Evolutionary conservation across 2,888 invertebrate genomes (phyloP).

Genomic region (Xanthostigma xanthostigma): DNA sequence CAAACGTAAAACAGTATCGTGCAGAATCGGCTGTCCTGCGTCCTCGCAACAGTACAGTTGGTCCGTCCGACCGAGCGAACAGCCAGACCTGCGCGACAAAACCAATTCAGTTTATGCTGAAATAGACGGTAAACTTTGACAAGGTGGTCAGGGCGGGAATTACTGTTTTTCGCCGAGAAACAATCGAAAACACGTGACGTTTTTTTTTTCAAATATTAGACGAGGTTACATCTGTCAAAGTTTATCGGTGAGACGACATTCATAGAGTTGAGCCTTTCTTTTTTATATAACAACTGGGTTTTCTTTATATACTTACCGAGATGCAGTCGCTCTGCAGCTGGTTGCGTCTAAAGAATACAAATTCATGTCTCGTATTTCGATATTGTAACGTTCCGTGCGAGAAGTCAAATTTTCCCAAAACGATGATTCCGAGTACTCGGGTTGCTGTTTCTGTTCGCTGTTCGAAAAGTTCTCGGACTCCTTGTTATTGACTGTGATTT

Average conservation of each 20-base stretch:
- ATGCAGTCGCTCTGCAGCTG: slow-evolving; percentile 22
- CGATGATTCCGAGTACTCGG: slow-evolving; percentile 9
- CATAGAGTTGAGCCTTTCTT: no score
- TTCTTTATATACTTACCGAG: not conserved
- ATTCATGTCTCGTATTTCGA: slow-evolving; percentile 77
- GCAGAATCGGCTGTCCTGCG: slow-evolving; percentile 71
- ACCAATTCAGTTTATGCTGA: no score
- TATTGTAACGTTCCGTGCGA: slow-evolving; percentile 34
- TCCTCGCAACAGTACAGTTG: slow-evolving; percentile 59
- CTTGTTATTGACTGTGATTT: slow-evolving; percentile 49
- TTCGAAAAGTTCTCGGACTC: slow-evolving; percentile 17
- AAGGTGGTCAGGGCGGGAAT: no score
- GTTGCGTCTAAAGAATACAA: slow-evolving; percentile 60
- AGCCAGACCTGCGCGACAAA: not conserved
- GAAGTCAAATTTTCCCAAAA: slow-evolving; percentile 16
- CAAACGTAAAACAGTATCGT: slow-evolving; percentile 73
- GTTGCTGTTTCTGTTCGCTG: slow-evolving; percentile 6
- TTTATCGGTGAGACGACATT: no score
- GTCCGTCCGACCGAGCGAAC: slow-evolving; percentile 28
- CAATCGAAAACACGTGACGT: no score
- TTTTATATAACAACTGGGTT: no score
- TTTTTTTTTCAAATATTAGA: no score
- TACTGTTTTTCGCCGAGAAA: no score
- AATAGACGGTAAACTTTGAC: no score
- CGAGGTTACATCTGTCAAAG: no score